phyloP scores from a whole-genome alignment of 1,140 invertebrate species.

The Eriosoma lanigerum region DNA sequence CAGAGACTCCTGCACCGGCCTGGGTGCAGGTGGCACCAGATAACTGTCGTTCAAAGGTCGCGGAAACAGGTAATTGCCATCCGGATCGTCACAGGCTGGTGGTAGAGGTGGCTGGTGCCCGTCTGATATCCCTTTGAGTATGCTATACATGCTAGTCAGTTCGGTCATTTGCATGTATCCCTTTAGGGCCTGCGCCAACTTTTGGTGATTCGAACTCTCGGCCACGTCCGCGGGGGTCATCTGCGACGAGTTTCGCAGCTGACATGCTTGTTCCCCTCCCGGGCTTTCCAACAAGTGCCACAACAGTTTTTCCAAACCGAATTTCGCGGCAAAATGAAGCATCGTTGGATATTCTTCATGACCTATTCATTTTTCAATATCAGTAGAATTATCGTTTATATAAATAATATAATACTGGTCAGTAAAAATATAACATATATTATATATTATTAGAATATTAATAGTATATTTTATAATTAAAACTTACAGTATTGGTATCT shows the following conservation, averaged over 20 bases:
- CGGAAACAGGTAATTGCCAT: slow-evolving; percentile 63
- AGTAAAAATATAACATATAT: too few relatives aligned
- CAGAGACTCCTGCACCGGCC: slow-evolving; percentile 57
- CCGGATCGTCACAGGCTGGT: slow-evolving; percentile 52
- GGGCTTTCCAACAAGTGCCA: slow-evolving; percentile 82
- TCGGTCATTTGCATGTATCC: slow-evolving; percentile 80
- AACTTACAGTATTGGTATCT: slow-evolving; percentile 50
- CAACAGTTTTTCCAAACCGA: slow-evolving; percentile 78
- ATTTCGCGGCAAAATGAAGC: slow-evolving; percentile 83
- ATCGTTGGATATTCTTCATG: slow-evolving; percentile 83
- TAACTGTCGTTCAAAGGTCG: slow-evolving; percentile 62
- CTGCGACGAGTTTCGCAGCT: slow-evolving; percentile 76
- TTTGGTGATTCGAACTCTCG: slow-evolving; percentile 69
- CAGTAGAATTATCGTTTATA: too few relatives aligned
- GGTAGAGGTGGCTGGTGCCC: slow-evolving; percentile 16
- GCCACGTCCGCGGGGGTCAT: slow-evolving; percentile 78
- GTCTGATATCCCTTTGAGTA: slow-evolving; percentile 76
- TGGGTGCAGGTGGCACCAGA: slow-evolving; percentile 61
- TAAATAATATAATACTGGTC: too few relatives aligned
- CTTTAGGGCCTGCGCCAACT: slow-evolving; percentile 71
- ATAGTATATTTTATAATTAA: too few relatives aligned
- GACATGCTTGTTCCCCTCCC: slow-evolving; percentile 75
- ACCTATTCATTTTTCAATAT: slow-evolving; percentile 57
- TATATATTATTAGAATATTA: too few relatives aligned
- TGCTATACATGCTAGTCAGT: slow-evolving; percentile 79